Base-by-base conservation (phyloP, 1,140 invertebrate species). In the Trachymyrmex septentrionalis region DNA sequence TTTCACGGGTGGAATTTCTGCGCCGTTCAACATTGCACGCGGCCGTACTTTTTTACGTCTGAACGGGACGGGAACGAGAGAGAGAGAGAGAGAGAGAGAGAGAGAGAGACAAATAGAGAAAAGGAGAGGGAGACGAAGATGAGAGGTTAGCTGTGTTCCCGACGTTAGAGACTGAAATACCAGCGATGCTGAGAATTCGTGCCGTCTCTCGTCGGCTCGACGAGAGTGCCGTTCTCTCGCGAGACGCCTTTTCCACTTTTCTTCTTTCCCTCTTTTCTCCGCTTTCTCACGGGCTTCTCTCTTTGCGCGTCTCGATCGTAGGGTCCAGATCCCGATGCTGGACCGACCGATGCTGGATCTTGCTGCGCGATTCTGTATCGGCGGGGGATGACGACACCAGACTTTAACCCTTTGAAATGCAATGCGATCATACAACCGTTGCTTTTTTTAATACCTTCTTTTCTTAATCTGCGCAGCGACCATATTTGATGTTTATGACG, bases 111-210 rank as follows among this genome's bases (percentile, higher is more conserved):
- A 30, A 21, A 6, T 9, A 69, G 66, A 34, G 27, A n/a, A 63
- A 63, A 16, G 9, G 53, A 80, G 19, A 64, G 34, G 34, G 72
- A 30, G 30, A 30, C 30, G 30, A 3, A 57, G 87, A 81, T 44
- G 48, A 90, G 80, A 69, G 24, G 55, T 91, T 91, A 84, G 86
- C 82, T 50, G 86, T 55, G 53, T n/a, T 55, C 82, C 24, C 53
- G 61, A 90, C 82, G 87, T 90, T 89, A 85, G 87, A 71, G 66
- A 91, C 87, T 90, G 90, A 91, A 91, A 91, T 91, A 91, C 76
- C 75, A 90, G 53, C 75, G 48, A 53, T 85, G 78, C 66, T n/a
- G 72, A 82, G 66, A 73, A 84, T 72, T n/a, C n/a, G n/a, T n/a
- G n/a, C n/a, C n/a, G n/a, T n/a, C n/a, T n/a, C n/a, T n/a, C n/a